These are phyloP conservation scores for Vulpes lagopus DNA, from an alignment of 2,113 vertebrate genomes.

Conservation along the genomic window DNA sequence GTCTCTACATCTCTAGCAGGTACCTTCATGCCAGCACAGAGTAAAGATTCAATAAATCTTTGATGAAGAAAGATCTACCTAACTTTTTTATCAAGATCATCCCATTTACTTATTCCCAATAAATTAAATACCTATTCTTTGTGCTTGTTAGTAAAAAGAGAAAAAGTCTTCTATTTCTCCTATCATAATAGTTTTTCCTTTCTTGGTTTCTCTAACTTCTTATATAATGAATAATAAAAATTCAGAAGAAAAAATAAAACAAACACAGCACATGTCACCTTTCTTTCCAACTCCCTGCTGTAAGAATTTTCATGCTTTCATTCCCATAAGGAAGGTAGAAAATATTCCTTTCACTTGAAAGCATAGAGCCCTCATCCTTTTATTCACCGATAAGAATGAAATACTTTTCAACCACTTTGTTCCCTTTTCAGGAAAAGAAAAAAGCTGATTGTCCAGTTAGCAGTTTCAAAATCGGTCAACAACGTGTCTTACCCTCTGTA, in stretches of 20 bases:
- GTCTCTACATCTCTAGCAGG: background rate
- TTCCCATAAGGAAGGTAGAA: constrained; percentile 21
- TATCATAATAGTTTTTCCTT: background rate
- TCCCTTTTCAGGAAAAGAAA: background rate
- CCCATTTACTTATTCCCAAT: background rate
- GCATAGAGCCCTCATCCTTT: background rate
- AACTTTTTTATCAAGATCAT: background rate
- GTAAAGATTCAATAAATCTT: constrained; percentile 4
- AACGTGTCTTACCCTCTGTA: background rate
- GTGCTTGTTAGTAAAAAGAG: background rate
- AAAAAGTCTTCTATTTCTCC: background rate
- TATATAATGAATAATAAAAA: background rate
- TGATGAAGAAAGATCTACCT: background rate
- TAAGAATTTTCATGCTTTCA: background rate
- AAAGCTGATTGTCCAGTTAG: background rate
- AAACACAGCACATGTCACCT: background rate
- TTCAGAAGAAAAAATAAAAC: background rate
- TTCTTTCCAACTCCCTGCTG: background rate
- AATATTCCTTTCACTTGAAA: background rate
- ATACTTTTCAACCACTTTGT: background rate
- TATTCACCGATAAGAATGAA: background rate
- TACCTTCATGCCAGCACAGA: background rate
- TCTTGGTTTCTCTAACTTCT: background rate
- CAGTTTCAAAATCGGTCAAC: background rate
- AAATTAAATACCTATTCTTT: constrained; percentile 8